These are phyloP conservation scores for Xiphophorus couchianus DNA, from an alignment of 2,113 vertebrate genomes.

Conservation along the genomic window DNA sequence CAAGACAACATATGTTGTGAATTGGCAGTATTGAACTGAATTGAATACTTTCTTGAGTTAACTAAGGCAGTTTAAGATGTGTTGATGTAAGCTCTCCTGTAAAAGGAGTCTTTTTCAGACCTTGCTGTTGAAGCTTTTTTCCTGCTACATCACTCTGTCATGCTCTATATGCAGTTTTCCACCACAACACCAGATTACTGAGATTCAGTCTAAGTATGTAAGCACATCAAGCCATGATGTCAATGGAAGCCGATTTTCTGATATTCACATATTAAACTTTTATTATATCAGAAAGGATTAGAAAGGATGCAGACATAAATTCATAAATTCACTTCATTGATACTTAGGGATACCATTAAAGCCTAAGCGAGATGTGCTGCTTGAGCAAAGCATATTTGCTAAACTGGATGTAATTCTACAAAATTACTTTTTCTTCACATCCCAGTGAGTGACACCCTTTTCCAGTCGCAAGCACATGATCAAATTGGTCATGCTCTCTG, in stretches of 20 bases:
- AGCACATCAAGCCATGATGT: constrained; percentile 23
- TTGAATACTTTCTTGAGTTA: not conserved
- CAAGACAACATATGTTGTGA: too few relatives aligned
- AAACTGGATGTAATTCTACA: constrained; percentile 33
- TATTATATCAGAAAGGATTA: constrained; percentile 36
- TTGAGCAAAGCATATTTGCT: constrained; percentile 52
- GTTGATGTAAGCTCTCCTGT: constrained; percentile 13
- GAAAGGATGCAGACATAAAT: constrained; percentile 30
- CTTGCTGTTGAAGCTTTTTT: constrained; percentile 4
- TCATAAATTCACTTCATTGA: constrained; percentile 6
- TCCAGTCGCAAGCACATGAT: constrained; percentile 49
- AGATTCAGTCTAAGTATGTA: constrained; percentile 29
- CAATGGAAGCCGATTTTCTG: constrained; percentile 20
- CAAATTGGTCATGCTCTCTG: constrained; percentile 38
- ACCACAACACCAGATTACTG: constrained; percentile 18
- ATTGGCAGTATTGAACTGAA: too few relatives aligned
- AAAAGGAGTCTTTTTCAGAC: not conserved
- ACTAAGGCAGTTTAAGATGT: too few relatives aligned
- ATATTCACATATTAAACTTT: constrained; percentile 34
- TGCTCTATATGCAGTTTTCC: constrained; percentile 6
- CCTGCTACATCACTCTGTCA: not conserved
- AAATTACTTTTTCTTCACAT: constrained; percentile 47
- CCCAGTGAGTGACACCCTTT: constrained; percentile 30
- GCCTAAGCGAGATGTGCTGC: constrained; percentile 31
- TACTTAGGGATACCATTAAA: constrained; percentile 30